Evolutionary conservation across 2,888 invertebrate genomes (phyloP).

Genomic region (Drosophila siamana): DNA sequence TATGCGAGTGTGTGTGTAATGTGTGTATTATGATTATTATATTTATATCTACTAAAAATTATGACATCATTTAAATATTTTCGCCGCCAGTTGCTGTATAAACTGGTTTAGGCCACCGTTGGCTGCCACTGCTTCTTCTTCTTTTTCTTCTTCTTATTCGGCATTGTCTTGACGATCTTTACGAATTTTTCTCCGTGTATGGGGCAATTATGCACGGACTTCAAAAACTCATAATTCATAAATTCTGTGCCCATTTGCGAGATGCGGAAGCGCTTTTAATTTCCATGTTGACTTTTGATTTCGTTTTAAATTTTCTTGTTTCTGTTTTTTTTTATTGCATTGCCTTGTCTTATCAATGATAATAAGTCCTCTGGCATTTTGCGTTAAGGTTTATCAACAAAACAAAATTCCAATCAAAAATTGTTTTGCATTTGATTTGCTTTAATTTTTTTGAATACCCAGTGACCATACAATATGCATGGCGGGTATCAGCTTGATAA

Average conservation of each 20-base stretch:
- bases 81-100: conserved; percentile 67
- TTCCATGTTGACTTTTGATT: conserved; percentile 43
- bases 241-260: conserved; percentile 70
- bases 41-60: conserved; percentile 73
- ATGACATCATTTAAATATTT: conserved; percentile 82
- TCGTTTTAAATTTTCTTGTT: conserved; percentile 28
- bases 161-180: conserved; percentile 22
- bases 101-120: conserved; percentile 73
- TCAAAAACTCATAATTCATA: conserved; percentile 74
- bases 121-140: conserved; percentile 13
- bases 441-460: conserved; percentile 13
- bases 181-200: conserved; percentile 38
- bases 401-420: conserved; percentile 11
- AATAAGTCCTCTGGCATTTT: conserved; percentile 5
- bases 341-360: conserved; percentile 61
- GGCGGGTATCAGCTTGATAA: too few species aligned
- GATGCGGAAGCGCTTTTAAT: conserved; percentile 73
- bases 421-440: conserved; percentile 40
- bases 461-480: background rate
- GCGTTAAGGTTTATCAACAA: conserved; percentile 33
- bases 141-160: conserved; percentile 25
- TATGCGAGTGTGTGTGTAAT: conserved; percentile 44
- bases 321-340: conserved; percentile 20
- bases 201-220: conserved; percentile 68
- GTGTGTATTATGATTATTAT: conserved; percentile 76